A percentile compares a stretch with the other conserved stretches of the same genome.
phyloP scores from a whole-genome alignment of 2,797 vertebrate genomes.

The Cirrhinus mrigala region DNA sequence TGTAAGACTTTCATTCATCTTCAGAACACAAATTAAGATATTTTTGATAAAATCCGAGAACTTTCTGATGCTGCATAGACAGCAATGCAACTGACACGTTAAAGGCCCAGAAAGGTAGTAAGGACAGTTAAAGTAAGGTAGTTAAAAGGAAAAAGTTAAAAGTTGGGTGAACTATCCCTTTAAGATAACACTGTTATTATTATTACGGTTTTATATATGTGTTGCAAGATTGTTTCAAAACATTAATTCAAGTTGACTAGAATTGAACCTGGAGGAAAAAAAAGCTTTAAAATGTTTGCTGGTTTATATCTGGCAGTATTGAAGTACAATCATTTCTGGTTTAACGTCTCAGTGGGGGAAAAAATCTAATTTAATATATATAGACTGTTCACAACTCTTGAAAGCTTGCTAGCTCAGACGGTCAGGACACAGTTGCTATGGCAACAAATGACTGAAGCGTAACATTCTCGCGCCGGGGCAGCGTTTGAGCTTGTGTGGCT shows the following conservation, averaged over 20 bases:
- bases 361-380: slow-evolving; percentile 34
- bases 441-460: slow-evolving; percentile 73
- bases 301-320: not conserved
- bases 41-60: too few species aligned
- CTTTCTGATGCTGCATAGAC: too few species aligned
- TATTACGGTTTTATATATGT: not conserved
- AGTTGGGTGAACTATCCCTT: too few species aligned
- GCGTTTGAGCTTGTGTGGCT: not conserved
- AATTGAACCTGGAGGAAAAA: not conserved
- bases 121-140: too few species aligned
- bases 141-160: too few species aligned
- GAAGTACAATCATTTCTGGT: slow-evolving; percentile 4
- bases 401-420: slow-evolving; percentile 63
- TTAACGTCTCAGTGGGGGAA: not conserved
- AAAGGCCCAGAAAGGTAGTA: too few species aligned
- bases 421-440: slow-evolving; percentile 76
- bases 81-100: too few species aligned
- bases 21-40: too few species aligned
- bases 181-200: not conserved
- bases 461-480: not conserved
- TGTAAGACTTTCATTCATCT: too few species aligned
- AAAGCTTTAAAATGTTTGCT: not conserved
- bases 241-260: not conserved
- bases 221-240: not conserved
- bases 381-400: slow-evolving; percentile 66